Percentiles rank a stretch among this genome's conserved stretches.
phyloP scores from a whole-genome alignment of 2,888 invertebrate genomes.

The Pollenia labialis region DNA sequence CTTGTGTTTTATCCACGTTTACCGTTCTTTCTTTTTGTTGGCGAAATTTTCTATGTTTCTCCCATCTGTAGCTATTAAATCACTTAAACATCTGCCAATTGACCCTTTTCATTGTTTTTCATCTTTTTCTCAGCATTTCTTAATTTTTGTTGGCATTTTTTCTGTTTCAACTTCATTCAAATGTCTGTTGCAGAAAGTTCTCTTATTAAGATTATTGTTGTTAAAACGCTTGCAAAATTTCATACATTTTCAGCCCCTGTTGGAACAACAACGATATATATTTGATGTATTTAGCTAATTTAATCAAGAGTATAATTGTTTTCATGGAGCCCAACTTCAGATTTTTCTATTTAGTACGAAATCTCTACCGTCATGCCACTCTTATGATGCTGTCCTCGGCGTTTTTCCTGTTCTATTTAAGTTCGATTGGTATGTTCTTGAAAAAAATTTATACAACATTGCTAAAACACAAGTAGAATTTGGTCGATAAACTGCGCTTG shows the following conservation, averaged over 20 bases:
- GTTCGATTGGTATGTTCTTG: constrained; percentile 36
- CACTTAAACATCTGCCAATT: constrained; percentile 68
- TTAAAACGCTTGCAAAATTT: constrained; percentile 22
- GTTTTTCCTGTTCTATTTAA: constrained; percentile 13
- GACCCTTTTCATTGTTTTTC: constrained; percentile 57
- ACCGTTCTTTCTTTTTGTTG: not conserved
- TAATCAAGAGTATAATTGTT: too few species aligned
- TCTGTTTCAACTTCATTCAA: constrained; percentile 27
- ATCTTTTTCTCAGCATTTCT: constrained; percentile 34
- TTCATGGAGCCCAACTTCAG: not conserved
- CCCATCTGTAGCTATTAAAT: constrained; percentile 54
- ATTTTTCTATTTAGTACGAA: not conserved
- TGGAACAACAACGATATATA: not conserved
- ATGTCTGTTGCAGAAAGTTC: constrained; percentile 45
- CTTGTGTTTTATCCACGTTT: not conserved
- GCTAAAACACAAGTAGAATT: constrained; percentile 28
- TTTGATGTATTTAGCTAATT: too few species aligned
- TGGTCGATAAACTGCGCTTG: constrained; percentile 53
- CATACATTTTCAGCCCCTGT: not conserved
- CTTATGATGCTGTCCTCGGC: not conserved
- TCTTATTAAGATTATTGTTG: constrained; percentile 6
- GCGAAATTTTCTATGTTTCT: constrained; percentile 22
- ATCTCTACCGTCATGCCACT: not conserved
- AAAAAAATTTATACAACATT: constrained; percentile 13
- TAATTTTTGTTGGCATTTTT: not conserved